Conservation (phyloP, 2,888 invertebrate species). For the Patella caerulea region DNA sequence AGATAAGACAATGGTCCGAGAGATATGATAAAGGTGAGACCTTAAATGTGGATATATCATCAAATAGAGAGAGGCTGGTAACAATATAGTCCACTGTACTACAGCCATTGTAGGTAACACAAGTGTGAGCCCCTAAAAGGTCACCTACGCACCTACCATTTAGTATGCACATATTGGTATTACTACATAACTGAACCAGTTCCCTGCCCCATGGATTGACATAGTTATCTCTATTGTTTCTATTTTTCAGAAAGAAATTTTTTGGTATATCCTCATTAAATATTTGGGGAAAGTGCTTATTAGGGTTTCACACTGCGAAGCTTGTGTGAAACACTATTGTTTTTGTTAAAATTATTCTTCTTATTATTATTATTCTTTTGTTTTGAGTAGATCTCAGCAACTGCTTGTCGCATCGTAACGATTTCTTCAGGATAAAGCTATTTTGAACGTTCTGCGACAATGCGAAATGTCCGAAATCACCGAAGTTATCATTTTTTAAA, state of each 20-base stretch:
- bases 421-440: too few relatives aligned
- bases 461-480: too few relatives aligned
- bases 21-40: not conserved
- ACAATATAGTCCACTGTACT: not conserved
- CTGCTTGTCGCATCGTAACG: too few relatives aligned
- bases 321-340: too few relatives aligned
- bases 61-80: not conserved
- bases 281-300: not conserved
- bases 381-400: too few relatives aligned
- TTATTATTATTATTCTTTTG: too few relatives aligned
- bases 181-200: not conserved
- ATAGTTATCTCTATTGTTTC: not conserved
- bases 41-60: not conserved
- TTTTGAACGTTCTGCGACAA: too few relatives aligned
- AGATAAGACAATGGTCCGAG: not conserved
- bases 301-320: too few relatives aligned
- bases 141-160: not conserved
- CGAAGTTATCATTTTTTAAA: too few relatives aligned
- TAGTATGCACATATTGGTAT: not conserved
- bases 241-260: not conserved
- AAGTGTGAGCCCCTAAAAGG: not conserved
- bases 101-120: not conserved
- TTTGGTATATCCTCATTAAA: not conserved
- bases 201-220: not conserved
- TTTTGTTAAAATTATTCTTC: too few relatives aligned